Percentiles rank a stretch among this genome's conserved stretches.
phyloP scores from a whole-genome alignment of 1,140 invertebrate genomes.

The Meteorus sp. region DNA sequence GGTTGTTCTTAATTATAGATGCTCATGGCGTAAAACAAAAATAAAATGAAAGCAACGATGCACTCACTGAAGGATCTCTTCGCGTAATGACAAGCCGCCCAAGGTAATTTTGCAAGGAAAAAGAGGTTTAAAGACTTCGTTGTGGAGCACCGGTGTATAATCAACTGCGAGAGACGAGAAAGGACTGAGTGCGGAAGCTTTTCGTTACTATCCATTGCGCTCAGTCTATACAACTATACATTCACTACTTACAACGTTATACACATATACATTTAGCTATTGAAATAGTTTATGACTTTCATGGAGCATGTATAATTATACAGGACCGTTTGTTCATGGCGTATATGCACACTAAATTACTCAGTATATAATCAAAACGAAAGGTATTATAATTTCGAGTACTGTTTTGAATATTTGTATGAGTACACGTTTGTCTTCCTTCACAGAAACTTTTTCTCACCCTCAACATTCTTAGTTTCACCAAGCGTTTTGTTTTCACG shows the following conservation, averaged over 20 bases:
- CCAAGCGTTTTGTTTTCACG: too few relatives aligned
- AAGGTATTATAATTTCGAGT: neutral
- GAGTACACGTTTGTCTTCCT: conserved; percentile 2
- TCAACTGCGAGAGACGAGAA: neutral
- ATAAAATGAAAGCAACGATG: too few relatives aligned
- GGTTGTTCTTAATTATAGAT: conserved; percentile 15
- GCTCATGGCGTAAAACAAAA: neutral
- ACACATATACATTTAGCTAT: neutral
- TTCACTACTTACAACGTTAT: neutral
- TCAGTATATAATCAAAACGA: neutral
- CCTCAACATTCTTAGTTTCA: too few relatives aligned
- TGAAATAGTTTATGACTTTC: conserved; percentile 31
- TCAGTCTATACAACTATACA: neutral
- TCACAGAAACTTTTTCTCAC: too few relatives aligned
- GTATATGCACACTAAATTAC: neutral
- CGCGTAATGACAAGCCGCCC: conserved; percentile 20
- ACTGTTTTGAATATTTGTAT: neutral
- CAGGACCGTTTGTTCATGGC: conserved; percentile 21
- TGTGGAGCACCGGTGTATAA: conserved; percentile 13
- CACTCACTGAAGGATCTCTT: conserved; percentile 11
- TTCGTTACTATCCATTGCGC: neutral
- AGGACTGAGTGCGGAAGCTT: conserved; percentile 15
- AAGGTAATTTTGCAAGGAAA: conserved; percentile 7
- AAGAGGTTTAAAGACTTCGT: conserved; percentile 7
- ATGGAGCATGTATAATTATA: conserved; percentile 30